These are phyloP conservation scores for Drosophila azteca DNA, from an alignment of 1,140 invertebrate species.

Conservation along the genomic window DNA sequence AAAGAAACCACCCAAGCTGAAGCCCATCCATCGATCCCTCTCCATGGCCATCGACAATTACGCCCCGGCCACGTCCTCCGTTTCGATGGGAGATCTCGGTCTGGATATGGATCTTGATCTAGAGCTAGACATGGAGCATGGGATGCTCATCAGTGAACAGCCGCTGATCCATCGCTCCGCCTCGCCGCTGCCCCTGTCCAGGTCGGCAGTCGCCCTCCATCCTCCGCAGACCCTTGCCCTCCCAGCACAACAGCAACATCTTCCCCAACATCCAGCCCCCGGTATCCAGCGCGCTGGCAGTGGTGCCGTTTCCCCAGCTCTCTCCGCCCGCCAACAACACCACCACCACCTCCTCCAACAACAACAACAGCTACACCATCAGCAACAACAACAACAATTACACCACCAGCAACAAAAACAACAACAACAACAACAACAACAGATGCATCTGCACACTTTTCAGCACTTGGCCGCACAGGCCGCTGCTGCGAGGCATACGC, in stretches of 20 bases:
- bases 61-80: conserved; percentile 57
- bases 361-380: conserved; percentile 24
- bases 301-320: conserved; percentile 76
- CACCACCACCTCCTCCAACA: conserved; percentile 64
- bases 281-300: conserved; percentile 60
- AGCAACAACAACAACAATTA: conserved; percentile 44
- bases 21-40: conserved; percentile 79
- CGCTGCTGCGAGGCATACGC: conserved; percentile 63
- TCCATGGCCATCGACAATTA: conserved; percentile 84
- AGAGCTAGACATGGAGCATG: conserved; percentile 46
- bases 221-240: conserved; percentile 80
- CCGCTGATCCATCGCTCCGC: conserved; percentile 81
- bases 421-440: conserved; percentile 68
- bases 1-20: conserved; percentile 83
- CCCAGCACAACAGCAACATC: conserved; percentile 68
- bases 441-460: conserved; percentile 75
- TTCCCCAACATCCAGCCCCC: conserved; percentile 45
- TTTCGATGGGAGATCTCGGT: conserved; percentile 29
- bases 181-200: conserved; percentile 74
- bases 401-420: conserved; percentile 55
- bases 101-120: conserved; percentile 60
- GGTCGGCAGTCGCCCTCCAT: conserved; percentile 63
- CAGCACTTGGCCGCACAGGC: conserved; percentile 80
- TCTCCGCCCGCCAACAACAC: conserved; percentile 78
- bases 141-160: conserved; percentile 75